These are phyloP conservation scores for Saguinus imperator DNA, from an alignment of 2,113 vertebrate species.

Conservation along the genomic window DNA sequence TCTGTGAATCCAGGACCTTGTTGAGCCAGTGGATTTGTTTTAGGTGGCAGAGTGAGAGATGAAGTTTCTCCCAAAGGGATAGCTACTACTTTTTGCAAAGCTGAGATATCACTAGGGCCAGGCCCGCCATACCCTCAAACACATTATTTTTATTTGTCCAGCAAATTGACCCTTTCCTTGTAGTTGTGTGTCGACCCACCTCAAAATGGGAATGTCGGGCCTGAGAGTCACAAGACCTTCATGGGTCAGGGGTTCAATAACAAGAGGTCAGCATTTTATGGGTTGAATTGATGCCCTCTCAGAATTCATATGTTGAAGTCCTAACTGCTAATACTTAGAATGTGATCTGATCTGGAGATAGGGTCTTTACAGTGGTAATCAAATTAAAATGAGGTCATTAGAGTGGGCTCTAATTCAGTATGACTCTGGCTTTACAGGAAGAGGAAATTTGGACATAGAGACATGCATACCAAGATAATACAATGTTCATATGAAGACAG, in stretches of 20 bases:
- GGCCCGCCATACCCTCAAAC: background rate
- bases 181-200: background rate
- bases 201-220: background rate
- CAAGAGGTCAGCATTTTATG: background rate
- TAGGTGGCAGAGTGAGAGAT: background rate
- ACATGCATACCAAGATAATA: background rate
- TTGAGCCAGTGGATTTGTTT: background rate
- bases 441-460: background rate
- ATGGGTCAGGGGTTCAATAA: background rate
- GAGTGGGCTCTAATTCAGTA: background rate
- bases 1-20: background rate
- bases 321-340: background rate
- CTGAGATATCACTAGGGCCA: background rate
- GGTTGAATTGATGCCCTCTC: background rate
- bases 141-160: background rate
- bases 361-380: background rate
- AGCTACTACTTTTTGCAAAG: background rate
- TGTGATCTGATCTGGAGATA: background rate
- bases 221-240: background rate
- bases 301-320: background rate
- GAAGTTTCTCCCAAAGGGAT: background rate
- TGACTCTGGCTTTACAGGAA: background rate
- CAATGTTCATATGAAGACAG: background rate
- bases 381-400: background rate
- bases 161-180: background rate